A percentile compares a stretch with the other conserved stretches of the same genome.
These are phyloP conservation scores for Diorhabda sublineata DNA, from an alignment of 1,140 invertebrate species.

Conservation along the genomic window DNA sequence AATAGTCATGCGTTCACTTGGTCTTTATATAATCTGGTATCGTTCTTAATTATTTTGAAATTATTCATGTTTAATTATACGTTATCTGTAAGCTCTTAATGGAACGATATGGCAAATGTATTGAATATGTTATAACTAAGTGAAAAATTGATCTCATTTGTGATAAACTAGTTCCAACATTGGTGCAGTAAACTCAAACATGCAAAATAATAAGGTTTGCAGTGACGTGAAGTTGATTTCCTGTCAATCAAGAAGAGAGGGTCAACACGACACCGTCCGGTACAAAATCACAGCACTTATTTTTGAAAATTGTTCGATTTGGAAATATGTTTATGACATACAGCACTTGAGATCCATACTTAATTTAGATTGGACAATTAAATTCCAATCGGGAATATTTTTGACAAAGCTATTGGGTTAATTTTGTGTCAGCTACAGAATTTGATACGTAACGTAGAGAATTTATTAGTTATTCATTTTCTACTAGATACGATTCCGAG, in stretches of 20 bases:
- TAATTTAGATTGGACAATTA: not conserved
- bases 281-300: not conserved
- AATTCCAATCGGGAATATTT: not conserved
- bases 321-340: not conserved
- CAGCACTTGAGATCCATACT: not conserved
- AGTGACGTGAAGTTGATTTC: not conserved
- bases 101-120: no score
- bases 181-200: not conserved
- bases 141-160: no score
- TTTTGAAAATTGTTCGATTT: not conserved
- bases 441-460: not conserved
- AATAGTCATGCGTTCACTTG: no score
- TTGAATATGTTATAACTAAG: no score
- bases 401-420: not conserved
- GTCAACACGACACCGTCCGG: not conserved
- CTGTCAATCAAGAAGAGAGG: not conserved
- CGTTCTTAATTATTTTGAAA: no score
- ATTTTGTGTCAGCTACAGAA: slow-evolving; percentile 1
- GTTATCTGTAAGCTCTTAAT: no score
- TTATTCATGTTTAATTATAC: no score
- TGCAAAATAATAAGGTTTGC: not conserved
- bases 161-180: no score
- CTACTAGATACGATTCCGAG: no score
- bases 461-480: not conserved
- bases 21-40: no score